Evolutionary conservation across 1,140 invertebrate species (phyloP), one percentile per base, ranked within the genome.

Genomic region (Drosophila quadrilineata): DNA sequence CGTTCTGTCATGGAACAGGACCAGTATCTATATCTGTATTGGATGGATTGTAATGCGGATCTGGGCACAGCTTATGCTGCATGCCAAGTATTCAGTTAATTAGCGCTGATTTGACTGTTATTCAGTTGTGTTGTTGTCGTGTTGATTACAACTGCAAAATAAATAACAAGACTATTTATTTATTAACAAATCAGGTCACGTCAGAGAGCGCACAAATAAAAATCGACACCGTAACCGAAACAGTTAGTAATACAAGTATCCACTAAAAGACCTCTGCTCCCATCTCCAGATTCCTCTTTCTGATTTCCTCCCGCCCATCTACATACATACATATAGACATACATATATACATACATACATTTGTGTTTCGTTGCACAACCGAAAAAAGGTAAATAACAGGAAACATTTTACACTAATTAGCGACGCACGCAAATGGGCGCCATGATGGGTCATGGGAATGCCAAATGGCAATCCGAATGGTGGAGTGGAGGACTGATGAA

Each of bases 381-480:
- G 52, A 85, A 85, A 85, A n/a, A 79, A 85, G 80, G 79, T 85
- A 85, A 85, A 85, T 85, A 85, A 85, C 80, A 86, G 79, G 79
- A 85, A 85, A 85, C 79, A 86, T 85, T 85, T 85, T 85, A 85
- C 79, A 85, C 79, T 85, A 85, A 85, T 85, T 85, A 85, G 79
- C 79, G 80, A 75, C 75, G 75, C 80, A 86, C 71, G 75, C 80
- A 86, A 86, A 84, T 85, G 74, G 74, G 59, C 40, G 77, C 49
- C 62, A 29, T 21, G 36, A 38, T 19, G 10, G 8, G 6, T n/a
- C 28, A 16, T 31, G 28, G 31, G 12, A 19, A 16, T n/a, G n/a
- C n/a, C n/a, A n/a, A n/a, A 0, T 9, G 12, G 41, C 2, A 3
- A 3, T 6, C 6, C 3, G 10, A 5, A 29, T 10, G 40, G 24